Evolutionary conservation across 2,113 vertebrate genomes (phyloP), one percentile per base, ranked within the genome.

Genomic region (Pampusana beccarii): DNA sequence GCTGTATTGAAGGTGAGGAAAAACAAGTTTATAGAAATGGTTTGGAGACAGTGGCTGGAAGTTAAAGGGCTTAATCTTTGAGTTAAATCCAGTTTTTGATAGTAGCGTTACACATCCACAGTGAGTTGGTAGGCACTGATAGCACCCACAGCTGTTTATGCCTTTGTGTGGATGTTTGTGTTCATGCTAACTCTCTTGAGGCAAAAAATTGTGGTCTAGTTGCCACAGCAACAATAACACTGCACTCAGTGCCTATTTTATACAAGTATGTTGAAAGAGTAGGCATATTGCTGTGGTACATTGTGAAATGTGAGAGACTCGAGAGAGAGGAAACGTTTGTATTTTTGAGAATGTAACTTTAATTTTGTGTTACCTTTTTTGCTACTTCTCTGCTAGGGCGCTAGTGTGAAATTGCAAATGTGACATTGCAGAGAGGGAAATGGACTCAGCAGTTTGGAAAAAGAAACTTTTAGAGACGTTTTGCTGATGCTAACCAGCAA

Each of bases 201-300:
- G 65, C 42, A 88, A 69, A 92, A 84, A 81, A 31, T 8, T 89
- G 88, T 86, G 57, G 72, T 88, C 44, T 92, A 48, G 88, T 96
- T 96, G 88, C 72, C 50, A 81, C 57, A 91, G 95, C 86, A 91
- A 92, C 93, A 78, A 50, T 65, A 93, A 92, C 82, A 90, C 34
- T n/a, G 66, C 42, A 18, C 53, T 86, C n/a, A 20, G 42, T 15
- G 57, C 46, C 58, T 78, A 3, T 46, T 84, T 86, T 31, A 7
- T 86, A 46, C 44, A 54, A 95, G 48, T 13, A 9, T 71, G 71
- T 44, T 50, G 51, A n/a, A 92, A 74, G 77, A 28, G 71, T 64
- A 61, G 88, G 82, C 82, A 66, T 84, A 9, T 67, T 88, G 75
- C 80, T 92, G 61, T 73, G 71, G 38, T 78, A 70, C 26, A 2